These are phyloP conservation scores for Oncorhynchus nerka DNA, from an alignment of 2,113 vertebrate genomes.

Conservation along the genomic window DNA sequence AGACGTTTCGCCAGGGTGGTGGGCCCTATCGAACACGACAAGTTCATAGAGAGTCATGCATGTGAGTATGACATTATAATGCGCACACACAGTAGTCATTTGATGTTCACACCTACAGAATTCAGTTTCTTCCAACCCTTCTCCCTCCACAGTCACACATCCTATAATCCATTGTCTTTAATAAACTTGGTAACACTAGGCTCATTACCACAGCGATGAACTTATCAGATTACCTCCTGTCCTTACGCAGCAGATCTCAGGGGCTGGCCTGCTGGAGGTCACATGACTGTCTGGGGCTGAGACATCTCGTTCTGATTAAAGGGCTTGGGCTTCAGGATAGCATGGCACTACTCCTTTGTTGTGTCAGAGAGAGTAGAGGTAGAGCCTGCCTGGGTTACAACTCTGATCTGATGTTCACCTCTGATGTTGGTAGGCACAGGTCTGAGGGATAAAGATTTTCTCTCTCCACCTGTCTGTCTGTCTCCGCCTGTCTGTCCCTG, in stretches of 20 bases:
- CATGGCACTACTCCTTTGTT: not conserved
- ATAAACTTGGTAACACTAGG: not conserved
- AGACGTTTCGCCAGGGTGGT: conserved; percentile 88
- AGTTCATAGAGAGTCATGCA: conserved; percentile 96
- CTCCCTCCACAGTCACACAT: not conserved
- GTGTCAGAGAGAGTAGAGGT: not conserved
- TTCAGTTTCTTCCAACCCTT: conserved; percentile 35
- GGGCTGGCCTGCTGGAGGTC: not conserved
- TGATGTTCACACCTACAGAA: not conserved
- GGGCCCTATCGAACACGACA: conserved; percentile 91
- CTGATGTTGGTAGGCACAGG: not conserved
- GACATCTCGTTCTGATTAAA: not conserved
- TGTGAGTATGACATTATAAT: conserved; percentile 72
- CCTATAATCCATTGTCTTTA: not conserved
- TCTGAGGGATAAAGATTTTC: no score
- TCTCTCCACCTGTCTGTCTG: no score
- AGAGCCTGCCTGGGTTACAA: not conserved
- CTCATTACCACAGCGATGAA: no score
- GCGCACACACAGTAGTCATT: conserved; percentile 12
- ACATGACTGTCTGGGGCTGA: not conserved
- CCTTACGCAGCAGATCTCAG: not conserved
- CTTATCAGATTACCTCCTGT: conserved; percentile 8
- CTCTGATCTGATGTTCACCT: not conserved
- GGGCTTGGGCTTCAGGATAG: not conserved
- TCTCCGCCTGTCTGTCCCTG: not conserved